Conservation (phyloP, 1,140 invertebrate genomes). For the Drosophila miranda region DNA sequence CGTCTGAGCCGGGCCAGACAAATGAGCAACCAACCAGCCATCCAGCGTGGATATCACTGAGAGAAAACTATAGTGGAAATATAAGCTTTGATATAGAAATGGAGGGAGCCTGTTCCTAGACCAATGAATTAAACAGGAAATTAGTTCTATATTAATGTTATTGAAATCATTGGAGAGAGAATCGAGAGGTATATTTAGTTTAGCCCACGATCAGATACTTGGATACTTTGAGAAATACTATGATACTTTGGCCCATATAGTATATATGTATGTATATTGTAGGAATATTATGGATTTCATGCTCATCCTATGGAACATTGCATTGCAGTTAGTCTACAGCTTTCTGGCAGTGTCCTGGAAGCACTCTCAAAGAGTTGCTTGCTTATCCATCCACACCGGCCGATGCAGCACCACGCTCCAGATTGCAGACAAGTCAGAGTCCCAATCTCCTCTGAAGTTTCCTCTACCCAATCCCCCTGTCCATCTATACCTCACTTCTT, state of each 20-base stretch:
- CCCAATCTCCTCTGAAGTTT: background rate
- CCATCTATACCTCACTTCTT: constrained; percentile 11
- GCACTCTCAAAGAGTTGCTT: constrained; percentile 23
- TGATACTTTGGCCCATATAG: too few relatives aligned
- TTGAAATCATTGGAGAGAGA: too few relatives aligned
- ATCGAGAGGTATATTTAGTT: too few relatives aligned
- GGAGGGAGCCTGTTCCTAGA: background rate
- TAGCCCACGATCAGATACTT: too few relatives aligned
- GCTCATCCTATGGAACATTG: too few relatives aligned
- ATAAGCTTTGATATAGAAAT: background rate
- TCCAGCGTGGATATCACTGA: constrained; percentile 40
- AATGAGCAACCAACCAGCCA: constrained; percentile 51
- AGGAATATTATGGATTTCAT: too few relatives aligned
- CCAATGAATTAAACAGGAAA: background rate
- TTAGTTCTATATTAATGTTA: too few relatives aligned
- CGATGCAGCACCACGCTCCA: constrained; percentile 37
- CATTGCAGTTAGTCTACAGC: too few relatives aligned
- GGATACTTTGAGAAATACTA: too few relatives aligned
- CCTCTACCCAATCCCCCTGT: background rate
- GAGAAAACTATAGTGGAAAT: constrained; percentile 1
- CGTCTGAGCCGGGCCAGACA: constrained; percentile 74
- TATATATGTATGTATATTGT: too few relatives aligned
- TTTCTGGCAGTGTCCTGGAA: constrained; percentile 40
- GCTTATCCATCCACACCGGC: constrained; percentile 54
- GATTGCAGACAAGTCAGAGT: constrained; percentile 41